These are phyloP conservation scores for Pempheris klunzingeri DNA, from an alignment of 2,797 vertebrate genomes.

Conservation along the genomic window DNA sequence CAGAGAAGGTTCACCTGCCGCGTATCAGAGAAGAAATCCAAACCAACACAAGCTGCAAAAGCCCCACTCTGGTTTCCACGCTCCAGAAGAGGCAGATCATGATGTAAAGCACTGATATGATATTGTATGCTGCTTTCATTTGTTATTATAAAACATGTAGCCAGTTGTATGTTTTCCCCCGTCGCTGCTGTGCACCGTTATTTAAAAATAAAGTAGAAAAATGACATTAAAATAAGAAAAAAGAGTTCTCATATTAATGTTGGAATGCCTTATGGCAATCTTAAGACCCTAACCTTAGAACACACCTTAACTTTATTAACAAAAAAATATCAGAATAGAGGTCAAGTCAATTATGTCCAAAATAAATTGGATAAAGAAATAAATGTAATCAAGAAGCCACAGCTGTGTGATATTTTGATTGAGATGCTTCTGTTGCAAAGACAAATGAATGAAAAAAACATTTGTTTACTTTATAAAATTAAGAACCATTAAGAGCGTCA, in stretches of 20 bases:
- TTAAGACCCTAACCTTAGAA: not conserved
- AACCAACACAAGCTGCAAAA: conserved; percentile 53
- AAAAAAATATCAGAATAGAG: not conserved
- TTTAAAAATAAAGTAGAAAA: not conserved
- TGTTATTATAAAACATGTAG: not conserved
- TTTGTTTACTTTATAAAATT: not conserved
- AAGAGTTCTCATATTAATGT: not conserved
- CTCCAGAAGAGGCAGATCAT: conserved; percentile 69
- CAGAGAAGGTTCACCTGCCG: conserved; percentile 86
- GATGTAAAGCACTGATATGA: conserved; percentile 31
- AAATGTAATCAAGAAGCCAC: not conserved
- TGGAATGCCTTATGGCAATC: not conserved
- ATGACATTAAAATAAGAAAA: not conserved
- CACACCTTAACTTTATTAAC: not conserved
- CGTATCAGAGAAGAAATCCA: conserved; percentile 73
- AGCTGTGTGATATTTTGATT: conserved; percentile 10
- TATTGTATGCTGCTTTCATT: not conserved
- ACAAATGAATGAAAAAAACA: too few species aligned
- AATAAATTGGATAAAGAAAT: not conserved
- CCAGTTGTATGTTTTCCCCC: not conserved
- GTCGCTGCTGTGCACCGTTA: not conserved
- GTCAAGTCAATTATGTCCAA: not conserved
- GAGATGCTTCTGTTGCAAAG: not conserved
- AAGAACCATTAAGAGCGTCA: too few species aligned
- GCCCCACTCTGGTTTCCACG: conserved; percentile 82